Conservation (phyloP, 2,797 vertebrate species). For the Pogoniulus pusillus region DNA sequence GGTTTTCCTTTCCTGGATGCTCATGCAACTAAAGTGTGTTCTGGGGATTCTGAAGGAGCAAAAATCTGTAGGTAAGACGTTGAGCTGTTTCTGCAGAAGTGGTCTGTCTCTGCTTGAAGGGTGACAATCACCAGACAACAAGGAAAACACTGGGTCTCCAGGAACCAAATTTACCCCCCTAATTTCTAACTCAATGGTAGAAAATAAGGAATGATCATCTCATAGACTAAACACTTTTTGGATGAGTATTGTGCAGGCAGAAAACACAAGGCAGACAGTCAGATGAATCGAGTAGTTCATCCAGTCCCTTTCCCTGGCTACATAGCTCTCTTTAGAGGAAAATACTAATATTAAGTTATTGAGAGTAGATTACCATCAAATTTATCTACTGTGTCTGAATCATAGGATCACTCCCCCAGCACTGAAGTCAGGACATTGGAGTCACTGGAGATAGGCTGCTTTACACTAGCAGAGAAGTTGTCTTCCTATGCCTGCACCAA, state of each 20-base stretch:
- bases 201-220: background rate
- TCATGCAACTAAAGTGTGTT: background rate
- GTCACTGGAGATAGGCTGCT: constrained; percentile 12
- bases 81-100: background rate
- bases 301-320: background rate
- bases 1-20: background rate
- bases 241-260: background rate
- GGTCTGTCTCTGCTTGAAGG: background rate
- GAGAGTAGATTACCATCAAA: constrained; percentile 3
- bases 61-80: background rate
- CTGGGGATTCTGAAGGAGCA: background rate
- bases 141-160: background rate
- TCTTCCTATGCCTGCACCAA: constrained; percentile 12
- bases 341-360: constrained; percentile 9
- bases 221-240: background rate
- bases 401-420: background rate
- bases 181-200: background rate
- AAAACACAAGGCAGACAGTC: background rate
- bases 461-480: background rate
- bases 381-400: constrained; percentile 14
- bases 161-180: background rate
- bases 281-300: background rate
- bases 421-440: background rate
- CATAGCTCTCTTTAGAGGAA: background rate
- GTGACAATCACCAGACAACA: background rate